phyloP scores from a whole-genome alignment of 2,797 vertebrate species.

The Catamblyrhynchus diadema region DNA sequence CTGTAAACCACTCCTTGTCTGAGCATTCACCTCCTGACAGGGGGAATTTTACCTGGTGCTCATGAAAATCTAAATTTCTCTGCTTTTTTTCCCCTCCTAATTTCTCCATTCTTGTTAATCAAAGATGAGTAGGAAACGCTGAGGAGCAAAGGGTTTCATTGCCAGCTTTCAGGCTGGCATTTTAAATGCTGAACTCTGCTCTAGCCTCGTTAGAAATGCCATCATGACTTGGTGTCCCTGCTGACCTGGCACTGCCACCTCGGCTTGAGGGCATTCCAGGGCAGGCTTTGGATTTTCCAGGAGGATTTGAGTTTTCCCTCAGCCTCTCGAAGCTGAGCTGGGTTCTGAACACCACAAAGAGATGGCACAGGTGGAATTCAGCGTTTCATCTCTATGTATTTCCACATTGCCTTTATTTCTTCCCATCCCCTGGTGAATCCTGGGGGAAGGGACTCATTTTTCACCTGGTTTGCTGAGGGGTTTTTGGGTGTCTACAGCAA shows the following conservation, averaged over 20 bases:
- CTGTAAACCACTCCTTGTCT: neutral
- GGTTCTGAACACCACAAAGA: neutral
- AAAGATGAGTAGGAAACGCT: neutral
- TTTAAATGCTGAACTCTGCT: accelerated
- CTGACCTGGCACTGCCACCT: neutral
- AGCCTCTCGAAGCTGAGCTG: neutral
- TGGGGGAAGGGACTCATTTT: neutral
- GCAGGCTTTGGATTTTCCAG: neutral
- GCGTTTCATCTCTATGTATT: accelerated
- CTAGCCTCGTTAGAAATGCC: accelerated
- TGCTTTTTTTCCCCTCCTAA: accelerated
- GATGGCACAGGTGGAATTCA: neutral
- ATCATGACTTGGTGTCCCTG: accelerated
- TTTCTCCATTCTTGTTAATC: neutral
- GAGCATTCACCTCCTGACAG: neutral
- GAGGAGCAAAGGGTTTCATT: neutral
- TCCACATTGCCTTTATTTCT: neutral
- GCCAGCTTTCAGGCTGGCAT: neutral
- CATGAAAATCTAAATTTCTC: neutral
- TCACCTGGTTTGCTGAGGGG: neutral
- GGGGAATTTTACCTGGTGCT: neutral
- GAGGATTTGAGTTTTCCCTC: neutral
- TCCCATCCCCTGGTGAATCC: too few relatives aligned
- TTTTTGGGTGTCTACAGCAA: neutral
- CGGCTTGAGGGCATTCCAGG: neutral